Conservation (phyloP, 2,113 vertebrate species). For the Chaetorhynchus papuensis region DNA sequence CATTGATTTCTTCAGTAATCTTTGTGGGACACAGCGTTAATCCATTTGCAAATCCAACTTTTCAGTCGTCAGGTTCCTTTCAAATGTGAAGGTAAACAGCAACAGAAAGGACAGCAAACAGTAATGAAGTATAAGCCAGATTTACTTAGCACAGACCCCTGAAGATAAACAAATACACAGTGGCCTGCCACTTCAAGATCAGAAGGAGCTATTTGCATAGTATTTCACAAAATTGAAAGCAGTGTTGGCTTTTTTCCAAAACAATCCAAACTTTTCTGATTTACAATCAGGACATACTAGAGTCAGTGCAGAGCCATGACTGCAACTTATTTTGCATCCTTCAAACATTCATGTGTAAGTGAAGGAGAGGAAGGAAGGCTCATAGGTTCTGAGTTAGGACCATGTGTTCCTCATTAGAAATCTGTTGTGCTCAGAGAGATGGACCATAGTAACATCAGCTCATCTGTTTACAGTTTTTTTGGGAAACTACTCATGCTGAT, state of each 20-base stretch:
- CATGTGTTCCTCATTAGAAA: neutral
- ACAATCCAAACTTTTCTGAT: neutral
- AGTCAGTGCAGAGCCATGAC: neutral
- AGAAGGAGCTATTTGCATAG: conserved; percentile 13
- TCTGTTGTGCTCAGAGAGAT: neutral
- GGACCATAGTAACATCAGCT: neutral
- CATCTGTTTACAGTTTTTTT: neutral
- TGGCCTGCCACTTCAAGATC: neutral
- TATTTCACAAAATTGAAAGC: neutral
- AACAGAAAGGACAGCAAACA: conserved; percentile 17
- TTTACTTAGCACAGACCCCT: conserved; percentile 19
- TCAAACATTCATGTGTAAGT: neutral
- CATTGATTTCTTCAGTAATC: conserved; percentile 5
- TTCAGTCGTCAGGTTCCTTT: conserved; percentile 1
- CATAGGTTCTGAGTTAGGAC: neutral
- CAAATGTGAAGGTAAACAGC: conserved; percentile 21
- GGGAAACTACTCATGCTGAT: neutral
- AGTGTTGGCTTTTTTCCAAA: neutral
- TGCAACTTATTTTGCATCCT: neutral
- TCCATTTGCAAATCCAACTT: conserved; percentile 9
- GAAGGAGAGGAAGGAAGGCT: neutral
- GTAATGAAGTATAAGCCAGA: neutral
- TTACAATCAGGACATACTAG: neutral
- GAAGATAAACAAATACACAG: neutral
- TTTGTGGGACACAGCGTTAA: conserved; percentile 13